Conservation (phyloP, 2,113 vertebrate species). For the Notechis scutatus region DNA sequence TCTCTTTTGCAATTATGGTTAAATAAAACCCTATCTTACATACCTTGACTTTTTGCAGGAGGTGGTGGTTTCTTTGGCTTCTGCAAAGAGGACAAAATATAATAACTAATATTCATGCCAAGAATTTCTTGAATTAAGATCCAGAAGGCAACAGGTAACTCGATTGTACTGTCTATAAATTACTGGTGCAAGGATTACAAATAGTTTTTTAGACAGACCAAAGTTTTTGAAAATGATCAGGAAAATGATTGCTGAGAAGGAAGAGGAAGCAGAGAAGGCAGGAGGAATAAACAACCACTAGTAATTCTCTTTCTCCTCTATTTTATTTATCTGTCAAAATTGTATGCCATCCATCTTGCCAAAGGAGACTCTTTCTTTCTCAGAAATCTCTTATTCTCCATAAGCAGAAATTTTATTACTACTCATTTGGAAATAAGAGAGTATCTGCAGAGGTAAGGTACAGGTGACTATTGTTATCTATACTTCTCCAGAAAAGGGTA, state of each 20-base stretch:
- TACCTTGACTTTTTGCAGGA: constrained; percentile 79
- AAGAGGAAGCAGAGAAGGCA: not conserved
- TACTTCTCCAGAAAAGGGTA: not conserved
- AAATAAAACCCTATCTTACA: not conserved
- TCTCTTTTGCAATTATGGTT: not conserved
- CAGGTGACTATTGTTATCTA: not conserved
- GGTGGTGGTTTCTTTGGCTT: constrained; percentile 86
- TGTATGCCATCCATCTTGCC: not conserved
- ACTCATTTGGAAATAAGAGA: not conserved
- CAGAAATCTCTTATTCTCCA: not conserved
- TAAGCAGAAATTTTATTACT: not conserved
- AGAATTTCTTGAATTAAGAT: not conserved
- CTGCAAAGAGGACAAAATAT: constrained; percentile 59
- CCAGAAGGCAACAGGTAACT: not conserved
- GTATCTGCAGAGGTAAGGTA: not conserved
- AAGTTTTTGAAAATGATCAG: not conserved
- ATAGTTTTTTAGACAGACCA: too few species aligned
- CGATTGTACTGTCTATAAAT: not conserved
- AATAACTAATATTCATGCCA: not conserved
- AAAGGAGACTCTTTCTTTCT: not conserved
- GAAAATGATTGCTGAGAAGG: not conserved
- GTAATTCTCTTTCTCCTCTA: not conserved
- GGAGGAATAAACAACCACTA: too few species aligned
- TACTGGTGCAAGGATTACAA: not conserved
- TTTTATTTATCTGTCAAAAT: not conserved